phyloP scores from a whole-genome alignment of 2,888 invertebrate species.

The Bellardia bayeri region DNA sequence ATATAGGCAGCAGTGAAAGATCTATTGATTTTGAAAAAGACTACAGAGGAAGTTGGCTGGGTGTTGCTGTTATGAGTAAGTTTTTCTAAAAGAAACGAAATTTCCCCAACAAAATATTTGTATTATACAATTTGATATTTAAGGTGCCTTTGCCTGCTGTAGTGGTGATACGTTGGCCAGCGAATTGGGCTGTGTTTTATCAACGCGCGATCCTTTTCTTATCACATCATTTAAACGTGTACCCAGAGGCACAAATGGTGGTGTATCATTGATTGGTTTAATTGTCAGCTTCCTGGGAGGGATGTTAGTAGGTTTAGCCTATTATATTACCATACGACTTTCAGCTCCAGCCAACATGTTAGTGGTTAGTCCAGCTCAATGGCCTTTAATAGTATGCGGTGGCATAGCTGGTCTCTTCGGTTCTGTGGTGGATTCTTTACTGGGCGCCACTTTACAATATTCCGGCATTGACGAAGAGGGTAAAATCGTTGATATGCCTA shows the following conservation, averaged over 20 bases:
- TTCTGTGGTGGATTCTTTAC: slow-evolving; percentile 91
- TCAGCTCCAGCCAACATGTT: slow-evolving; percentile 87
- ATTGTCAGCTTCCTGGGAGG: slow-evolving; percentile 85
- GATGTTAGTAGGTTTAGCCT: slow-evolving; percentile 88
- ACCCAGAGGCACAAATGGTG: slow-evolving; percentile 95
- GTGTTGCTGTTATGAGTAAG: slow-evolving; percentile 90
- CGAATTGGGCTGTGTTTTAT: slow-evolving; percentile 92
- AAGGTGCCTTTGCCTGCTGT: slow-evolving; percentile 90
- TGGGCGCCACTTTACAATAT: slow-evolving; percentile 94
- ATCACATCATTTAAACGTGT: slow-evolving; percentile 90
- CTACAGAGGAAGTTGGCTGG: slow-evolving; percentile 93
- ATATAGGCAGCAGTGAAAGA: slow-evolving; percentile 91
- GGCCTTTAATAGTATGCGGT: slow-evolving; percentile 91
- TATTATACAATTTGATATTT: slow-evolving; percentile 12
- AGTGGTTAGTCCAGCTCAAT: slow-evolving; percentile 88
- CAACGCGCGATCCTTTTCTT: slow-evolving; percentile 88
- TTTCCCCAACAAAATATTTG: not conserved
- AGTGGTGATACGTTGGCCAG: slow-evolving; percentile 97
- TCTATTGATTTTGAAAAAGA: slow-evolving; percentile 91
- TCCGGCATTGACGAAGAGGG: slow-evolving; percentile 91
- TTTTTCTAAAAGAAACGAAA: slow-evolving; percentile 4
- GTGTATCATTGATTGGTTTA: slow-evolving; percentile 88
- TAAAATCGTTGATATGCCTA: slow-evolving; percentile 89
- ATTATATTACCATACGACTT: slow-evolving; percentile 88
- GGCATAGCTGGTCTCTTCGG: slow-evolving; percentile 91